Evolutionary conservation across 30 jellyfish, hydroid and myxozoan genomes (phyloP), one percentile per base, ranked within the genome.

Genomic region (Cassiopea andromeda): DNA sequence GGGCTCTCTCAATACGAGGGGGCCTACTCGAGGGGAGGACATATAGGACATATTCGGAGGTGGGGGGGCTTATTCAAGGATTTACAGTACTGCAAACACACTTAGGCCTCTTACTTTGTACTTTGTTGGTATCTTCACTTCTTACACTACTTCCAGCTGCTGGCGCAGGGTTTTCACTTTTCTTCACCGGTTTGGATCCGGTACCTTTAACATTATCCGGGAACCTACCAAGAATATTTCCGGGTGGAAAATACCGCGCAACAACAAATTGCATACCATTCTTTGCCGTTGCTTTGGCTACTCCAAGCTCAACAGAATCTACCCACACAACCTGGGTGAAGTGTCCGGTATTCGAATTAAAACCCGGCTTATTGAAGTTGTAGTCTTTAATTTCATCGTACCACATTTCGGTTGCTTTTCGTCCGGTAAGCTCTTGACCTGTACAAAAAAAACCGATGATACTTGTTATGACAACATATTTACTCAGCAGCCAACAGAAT

Each of bases 261-360:
- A 97, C 99, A 12, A 97, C 98, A 78, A 93, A 97, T 75, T 93
- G 97, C 98, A 90, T 93, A 16, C 99, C 99, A 81, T 93, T 92
- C 54, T 97, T 78, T 10, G 98, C 85, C 6, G 97, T 91, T 27
- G 98, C 98, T 49, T 93, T 93, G 49, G 97, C 99, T 49, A 97
- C 97, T 6, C 99, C 99, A 38, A 97, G 89, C 83, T 97, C 99
- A 12, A 72, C 85, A 3, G 99, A 97, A 38, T 85, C 98, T 7
- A 70, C 95, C 99, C 99, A 97, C 43, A 97, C 99, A 46, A 97
- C 97, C 87, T 97, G 99, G 0, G 99, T 97, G 96, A 97, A 97
- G 79, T 97, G 99, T 44, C 99, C 99, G 72, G 99, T 97, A 19
- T 85, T 87, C 45, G 99, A 97, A 77, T 84, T 89, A 72, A 93